Evolutionary conservation across 2,888 invertebrate genomes (phyloP).

Genomic region (Nezara viridula): DNA sequence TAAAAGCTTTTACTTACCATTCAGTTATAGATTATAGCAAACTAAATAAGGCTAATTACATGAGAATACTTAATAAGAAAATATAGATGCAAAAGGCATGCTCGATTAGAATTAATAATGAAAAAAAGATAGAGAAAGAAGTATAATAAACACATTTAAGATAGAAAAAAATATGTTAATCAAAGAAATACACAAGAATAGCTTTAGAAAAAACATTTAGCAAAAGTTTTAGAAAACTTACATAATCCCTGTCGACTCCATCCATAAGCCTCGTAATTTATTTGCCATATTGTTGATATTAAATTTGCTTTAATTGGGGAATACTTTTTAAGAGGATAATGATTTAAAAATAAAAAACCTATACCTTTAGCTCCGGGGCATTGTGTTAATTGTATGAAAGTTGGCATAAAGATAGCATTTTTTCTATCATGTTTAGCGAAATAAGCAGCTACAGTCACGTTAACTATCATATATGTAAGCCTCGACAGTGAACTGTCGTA

Average conservation of each 20-base stretch:
- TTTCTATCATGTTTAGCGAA: too few relatives aligned
- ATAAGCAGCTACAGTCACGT: too few relatives aligned
- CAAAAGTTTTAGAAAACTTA: conserved; percentile 51
- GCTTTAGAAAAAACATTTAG: conserved; percentile 43
- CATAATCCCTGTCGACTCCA: conserved; percentile 36
- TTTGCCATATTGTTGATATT: background rate
- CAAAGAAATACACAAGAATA: conserved; percentile 28
- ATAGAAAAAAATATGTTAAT: background rate
- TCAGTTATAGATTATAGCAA: background rate
- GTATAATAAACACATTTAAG: conserved; percentile 31
- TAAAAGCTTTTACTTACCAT: conserved; percentile 46
- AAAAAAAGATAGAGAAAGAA: conserved; percentile 43
- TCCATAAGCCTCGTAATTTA: conserved; percentile 17
- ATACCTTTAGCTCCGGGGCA: background rate
- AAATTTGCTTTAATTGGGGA: background rate
- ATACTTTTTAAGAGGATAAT: background rate
- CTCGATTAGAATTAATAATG: conserved; percentile 42
- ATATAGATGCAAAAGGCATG: conserved; percentile 55
- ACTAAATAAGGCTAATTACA: conserved; percentile 51
- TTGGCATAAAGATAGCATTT: too few relatives aligned
- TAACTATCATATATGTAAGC: too few relatives aligned
- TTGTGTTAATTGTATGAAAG: too few relatives aligned
- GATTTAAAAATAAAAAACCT: background rate
- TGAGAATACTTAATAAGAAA: conserved; percentile 18
- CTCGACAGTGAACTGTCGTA: too few relatives aligned